Percentiles rank a stretch among this genome's conserved stretches.
Evolutionary conservation across 2,113 vertebrate species (phyloP).

Genomic region (Castor canadensis): DNA sequence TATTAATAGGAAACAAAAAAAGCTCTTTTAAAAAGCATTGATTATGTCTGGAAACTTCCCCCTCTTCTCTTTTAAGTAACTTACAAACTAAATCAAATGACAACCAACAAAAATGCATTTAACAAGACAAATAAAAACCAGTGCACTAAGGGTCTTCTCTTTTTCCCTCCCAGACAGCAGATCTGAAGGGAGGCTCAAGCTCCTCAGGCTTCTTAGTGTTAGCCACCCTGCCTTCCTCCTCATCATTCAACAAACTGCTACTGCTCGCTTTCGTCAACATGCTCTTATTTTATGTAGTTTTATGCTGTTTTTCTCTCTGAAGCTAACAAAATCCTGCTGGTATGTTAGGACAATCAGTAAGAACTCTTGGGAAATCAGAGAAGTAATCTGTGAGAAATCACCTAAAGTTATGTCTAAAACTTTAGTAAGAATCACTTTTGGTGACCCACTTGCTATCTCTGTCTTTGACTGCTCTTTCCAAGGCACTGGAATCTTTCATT

Average conservation of each 20-base stretch:
- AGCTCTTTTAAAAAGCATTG: neutral
- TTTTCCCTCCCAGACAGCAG: neutral
- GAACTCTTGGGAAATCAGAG: neutral
- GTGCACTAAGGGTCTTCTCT: neutral
- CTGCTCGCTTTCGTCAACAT: neutral
- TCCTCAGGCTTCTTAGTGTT: neutral
- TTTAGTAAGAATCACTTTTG: neutral
- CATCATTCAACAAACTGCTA: neutral
- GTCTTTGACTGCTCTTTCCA: neutral
- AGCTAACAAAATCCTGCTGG: neutral
- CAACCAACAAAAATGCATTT: neutral
- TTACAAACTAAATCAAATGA: constrained; percentile 16
- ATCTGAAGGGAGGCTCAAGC: neutral
- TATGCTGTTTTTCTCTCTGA: neutral
- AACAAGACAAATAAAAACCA: neutral
- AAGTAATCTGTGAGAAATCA: neutral
- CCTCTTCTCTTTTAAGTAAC: neutral
- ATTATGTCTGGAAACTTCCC: neutral
- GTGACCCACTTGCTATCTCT: too few species aligned
- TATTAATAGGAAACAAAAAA: neutral
- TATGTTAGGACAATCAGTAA: neutral
- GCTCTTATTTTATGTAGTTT: neutral
- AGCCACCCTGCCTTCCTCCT: neutral
- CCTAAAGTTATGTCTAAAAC: neutral
- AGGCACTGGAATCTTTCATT: neutral